Conservation (phyloP, 2,888 invertebrate genomes). For the Lamellibrachia columna region DNA sequence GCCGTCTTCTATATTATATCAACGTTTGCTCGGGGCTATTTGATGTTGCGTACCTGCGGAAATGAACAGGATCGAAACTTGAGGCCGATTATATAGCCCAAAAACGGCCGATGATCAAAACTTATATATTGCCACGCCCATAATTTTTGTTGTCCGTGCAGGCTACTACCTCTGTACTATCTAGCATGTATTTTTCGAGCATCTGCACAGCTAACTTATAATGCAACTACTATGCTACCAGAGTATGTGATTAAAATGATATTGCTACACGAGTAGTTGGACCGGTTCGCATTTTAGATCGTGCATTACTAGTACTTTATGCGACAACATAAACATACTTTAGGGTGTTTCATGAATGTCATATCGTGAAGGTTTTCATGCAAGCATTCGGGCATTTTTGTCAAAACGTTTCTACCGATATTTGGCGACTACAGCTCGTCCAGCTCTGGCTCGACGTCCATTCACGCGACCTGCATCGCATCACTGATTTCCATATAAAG, state of each 20-base stretch:
- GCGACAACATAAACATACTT: not conserved
- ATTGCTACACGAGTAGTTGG: not conserved
- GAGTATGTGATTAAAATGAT: not conserved
- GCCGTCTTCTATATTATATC: not conserved
- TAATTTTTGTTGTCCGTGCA: not conserved
- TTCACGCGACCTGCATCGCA: not conserved
- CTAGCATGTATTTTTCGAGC: not conserved
- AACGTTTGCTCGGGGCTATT: not conserved
- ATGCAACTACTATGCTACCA: not conserved
- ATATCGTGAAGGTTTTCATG: not conserved
- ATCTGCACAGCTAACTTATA: not conserved
- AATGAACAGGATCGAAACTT: too few species aligned
- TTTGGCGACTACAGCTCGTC: not conserved
- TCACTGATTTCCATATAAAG: conserved; percentile 11
- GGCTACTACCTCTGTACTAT: not conserved
- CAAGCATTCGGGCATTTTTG: not conserved
- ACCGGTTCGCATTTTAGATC: not conserved
- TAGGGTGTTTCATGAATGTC: not conserved
- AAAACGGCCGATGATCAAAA: not conserved
- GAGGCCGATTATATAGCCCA: too few species aligned
- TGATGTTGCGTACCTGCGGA: not conserved
- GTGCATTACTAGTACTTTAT: not conserved
- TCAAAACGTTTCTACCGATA: not conserved
- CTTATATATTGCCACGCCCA: not conserved
- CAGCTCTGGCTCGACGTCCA: not conserved